Conservation (phyloP, 1,140 invertebrate species). For the Myzus persicae region DNA sequence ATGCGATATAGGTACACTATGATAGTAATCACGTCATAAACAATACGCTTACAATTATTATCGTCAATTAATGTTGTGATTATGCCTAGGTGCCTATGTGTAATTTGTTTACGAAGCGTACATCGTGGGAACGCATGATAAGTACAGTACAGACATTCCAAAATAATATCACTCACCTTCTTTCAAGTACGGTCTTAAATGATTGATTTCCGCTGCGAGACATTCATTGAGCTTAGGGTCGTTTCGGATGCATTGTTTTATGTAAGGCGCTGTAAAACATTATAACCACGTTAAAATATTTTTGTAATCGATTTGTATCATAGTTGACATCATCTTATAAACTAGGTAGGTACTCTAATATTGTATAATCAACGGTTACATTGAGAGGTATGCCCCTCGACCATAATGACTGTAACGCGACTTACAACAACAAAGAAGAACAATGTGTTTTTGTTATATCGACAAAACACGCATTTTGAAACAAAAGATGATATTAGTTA, state of each 20-base stretch:
- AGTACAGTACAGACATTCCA: not conserved
- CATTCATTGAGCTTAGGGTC: slow-evolving; percentile 74
- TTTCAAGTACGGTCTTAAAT: slow-evolving; percentile 73
- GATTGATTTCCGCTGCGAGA: slow-evolving; percentile 70
- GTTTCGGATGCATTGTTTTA: slow-evolving; percentile 73
- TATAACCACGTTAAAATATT: not conserved
- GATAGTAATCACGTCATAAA: not conserved
- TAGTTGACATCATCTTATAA: not conserved
- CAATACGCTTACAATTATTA: not conserved
- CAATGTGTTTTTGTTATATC: not conserved
- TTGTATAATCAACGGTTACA: not conserved
- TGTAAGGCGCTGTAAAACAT: slow-evolving; percentile 70
- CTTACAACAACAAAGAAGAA: not conserved
- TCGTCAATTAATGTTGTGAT: not conserved
- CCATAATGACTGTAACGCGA: not conserved
- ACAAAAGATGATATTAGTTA: not conserved
- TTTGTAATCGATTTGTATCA: not conserved
- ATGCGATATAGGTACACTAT: not conserved
- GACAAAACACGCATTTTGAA: not conserved
- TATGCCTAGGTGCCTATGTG: no score
- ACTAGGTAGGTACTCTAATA: no score
- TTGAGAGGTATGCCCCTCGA: not conserved
- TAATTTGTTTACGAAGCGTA: not conserved
- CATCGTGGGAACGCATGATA: not conserved
- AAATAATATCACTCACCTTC: slow-evolving; percentile 62